Base-by-base conservation (phyloP, 2,888 invertebrate genomes). In the Deilephila elpenor region DNA sequence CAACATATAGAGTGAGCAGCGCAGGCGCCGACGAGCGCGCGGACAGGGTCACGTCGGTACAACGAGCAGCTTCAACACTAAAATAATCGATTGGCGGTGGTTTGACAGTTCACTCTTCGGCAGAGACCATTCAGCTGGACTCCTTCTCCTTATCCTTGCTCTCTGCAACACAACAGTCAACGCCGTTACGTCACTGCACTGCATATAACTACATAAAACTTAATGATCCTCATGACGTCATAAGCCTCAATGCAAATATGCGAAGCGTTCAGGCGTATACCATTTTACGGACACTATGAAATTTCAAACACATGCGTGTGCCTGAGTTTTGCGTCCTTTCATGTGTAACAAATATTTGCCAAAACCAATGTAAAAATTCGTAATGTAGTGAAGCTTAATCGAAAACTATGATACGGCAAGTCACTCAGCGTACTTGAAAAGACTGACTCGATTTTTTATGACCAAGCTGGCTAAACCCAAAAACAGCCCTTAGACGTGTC, bases 121-220 rank as follows among this genome's bases (percentile, higher is more conserved):
- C 85, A 83, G 88, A 90, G 90, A 85, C 89, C 88, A 95, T 96
- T 96, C 96, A 96, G 95, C 96, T 96, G 75, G 96, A 96, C 91
- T 96, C 96, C 86, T 96, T 96, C 87, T 96, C 96, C 84, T 96
- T 96, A 86, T 96, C 96, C 93, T 96, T 96, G 82, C 96, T 95
- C 93, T 96, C 96, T 96, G 94, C n/a, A 95, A 95, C 62, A 72
- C n/a, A 51, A 59, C 32, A 32, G 32, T 32, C 32, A 32, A 32
- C 56, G 29, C 32, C 8, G 6, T 20, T 25, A 25, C 17, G 44
- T 67, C 44, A 51, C 19, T 25, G 5, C 67, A 17, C 17, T 44
- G 44, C 29, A 29, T 17, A 17, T 17, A 5, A 19, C 25, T 67
- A 14, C 25, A 44, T 3, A 25, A 44, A 20, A 20, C 44, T 51